phyloP scores from a whole-genome alignment of 2,797 vertebrate species.

The Thaleichthys pacificus region DNA sequence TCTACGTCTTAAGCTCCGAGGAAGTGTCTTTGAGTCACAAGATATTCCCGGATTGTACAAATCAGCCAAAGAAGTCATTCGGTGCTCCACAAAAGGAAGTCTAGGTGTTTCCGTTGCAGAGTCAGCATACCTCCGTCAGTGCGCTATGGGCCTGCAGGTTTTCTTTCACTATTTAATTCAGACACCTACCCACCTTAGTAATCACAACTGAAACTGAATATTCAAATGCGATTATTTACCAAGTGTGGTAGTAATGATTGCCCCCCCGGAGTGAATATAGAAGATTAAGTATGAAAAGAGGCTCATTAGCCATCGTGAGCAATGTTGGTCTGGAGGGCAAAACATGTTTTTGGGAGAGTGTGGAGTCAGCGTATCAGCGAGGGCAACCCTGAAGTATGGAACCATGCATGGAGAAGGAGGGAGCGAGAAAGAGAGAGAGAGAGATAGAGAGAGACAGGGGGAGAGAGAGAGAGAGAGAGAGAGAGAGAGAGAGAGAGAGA shows the following conservation, averaged over 20 bases:
- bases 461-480: neutral
- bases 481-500: neutral
- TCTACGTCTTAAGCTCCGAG: conserved; percentile 19
- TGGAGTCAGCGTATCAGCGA: conserved; percentile 55
- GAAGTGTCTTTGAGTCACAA: no score
- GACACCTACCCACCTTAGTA: conserved; percentile 15
- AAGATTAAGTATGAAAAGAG: conserved; percentile 60
- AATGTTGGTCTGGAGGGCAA: conserved; percentile 54
- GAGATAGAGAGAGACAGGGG: no score
- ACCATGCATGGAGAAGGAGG: conserved; percentile 52
- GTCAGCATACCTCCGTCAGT: conserved; percentile 38
- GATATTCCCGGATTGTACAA: no score
- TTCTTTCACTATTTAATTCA: conserved; percentile 34
- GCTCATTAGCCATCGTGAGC: conserved; percentile 69
- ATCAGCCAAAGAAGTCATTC: no score
- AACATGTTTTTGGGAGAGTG: conserved; percentile 45
- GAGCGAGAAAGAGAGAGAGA: neutral
- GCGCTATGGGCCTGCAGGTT: conserved; percentile 5
- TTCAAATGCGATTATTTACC: conserved; percentile 59
- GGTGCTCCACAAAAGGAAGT: neutral
- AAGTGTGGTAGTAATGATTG: conserved; percentile 41
- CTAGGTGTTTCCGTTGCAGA: conserved; percentile 11
- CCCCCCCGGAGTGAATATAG: conserved; percentile 61
- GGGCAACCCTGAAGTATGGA: conserved; percentile 47
- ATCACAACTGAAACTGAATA: conserved; percentile 60